These are phyloP conservation scores for Promerops cafer DNA, from an alignment of 2,113 vertebrate species.

Conservation along the genomic window DNA sequence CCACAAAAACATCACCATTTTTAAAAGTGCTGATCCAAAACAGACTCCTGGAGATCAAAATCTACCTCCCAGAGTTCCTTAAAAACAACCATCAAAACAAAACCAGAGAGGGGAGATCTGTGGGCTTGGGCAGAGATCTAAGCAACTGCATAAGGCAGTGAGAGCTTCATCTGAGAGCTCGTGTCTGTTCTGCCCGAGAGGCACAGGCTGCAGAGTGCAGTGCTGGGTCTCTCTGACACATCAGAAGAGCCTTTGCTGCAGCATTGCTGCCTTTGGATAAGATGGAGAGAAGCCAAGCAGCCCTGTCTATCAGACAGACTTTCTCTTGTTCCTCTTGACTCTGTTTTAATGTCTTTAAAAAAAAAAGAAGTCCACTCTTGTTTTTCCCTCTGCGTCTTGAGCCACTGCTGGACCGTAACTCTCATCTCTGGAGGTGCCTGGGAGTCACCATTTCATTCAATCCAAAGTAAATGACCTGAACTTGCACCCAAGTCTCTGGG, in stretches of 20 bases:
- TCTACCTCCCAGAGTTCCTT: background rate
- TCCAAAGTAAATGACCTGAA: background rate
- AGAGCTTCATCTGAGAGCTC: slow-evolving; percentile 20
- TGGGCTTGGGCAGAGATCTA: slow-evolving; percentile 10
- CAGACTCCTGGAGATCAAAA: background rate
- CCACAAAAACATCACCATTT: background rate
- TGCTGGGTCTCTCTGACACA: slow-evolving; percentile 38
- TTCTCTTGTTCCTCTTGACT: slow-evolving; percentile 2
- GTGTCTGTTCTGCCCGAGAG: slow-evolving; percentile 20
- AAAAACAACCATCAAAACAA: slow-evolving; percentile 43
- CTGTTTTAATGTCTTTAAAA: background rate
- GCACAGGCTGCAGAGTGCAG: background rate
- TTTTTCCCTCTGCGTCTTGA: background rate
- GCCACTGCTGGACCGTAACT: background rate
- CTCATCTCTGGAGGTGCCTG: background rate
- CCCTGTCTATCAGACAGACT: background rate
- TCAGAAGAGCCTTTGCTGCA: slow-evolving; percentile 35
- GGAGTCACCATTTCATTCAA: background rate
- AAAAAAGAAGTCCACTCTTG: background rate
- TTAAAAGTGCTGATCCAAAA: background rate
- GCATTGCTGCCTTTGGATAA: slow-evolving; percentile 18
- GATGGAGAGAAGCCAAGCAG: slow-evolving; percentile 21
- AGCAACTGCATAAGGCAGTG: background rate
- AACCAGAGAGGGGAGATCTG: background rate
- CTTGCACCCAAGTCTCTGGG: background rate